A percentile compares a stretch with the other conserved stretches of the same genome.
These are phyloP conservation scores for Perca schrenkii DNA, from an alignment of 2,113 vertebrate genomes.

Conservation along the genomic window DNA sequence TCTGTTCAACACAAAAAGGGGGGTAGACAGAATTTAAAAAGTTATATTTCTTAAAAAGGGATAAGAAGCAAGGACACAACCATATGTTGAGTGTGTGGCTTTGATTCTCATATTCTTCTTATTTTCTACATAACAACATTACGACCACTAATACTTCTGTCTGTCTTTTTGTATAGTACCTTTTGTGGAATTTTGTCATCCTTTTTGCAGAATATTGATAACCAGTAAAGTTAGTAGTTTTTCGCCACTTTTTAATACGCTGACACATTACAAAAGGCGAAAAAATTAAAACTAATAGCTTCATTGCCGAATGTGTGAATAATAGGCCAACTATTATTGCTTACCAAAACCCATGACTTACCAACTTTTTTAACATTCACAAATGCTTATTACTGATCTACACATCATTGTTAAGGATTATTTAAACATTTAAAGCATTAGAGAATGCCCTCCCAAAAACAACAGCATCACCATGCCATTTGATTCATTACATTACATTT, in stretches of 20 bases:
- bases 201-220: not conserved
- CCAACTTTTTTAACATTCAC: not conserved
- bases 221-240: not conserved
- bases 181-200: not conserved
- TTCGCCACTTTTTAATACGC: too few species aligned
- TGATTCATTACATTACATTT: not conserved
- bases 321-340: too few species aligned
- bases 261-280: too few species aligned
- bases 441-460: not conserved
- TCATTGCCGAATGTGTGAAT: not conserved
- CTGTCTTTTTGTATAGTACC: not conserved
- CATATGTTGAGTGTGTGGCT: not conserved
- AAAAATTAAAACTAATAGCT: not conserved
- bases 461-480: not conserved
- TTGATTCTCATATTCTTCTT: not conserved
- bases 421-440: not conserved
- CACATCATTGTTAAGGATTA: not conserved
- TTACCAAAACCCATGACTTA: too few species aligned
- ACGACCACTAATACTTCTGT: not conserved
- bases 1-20: not conserved
- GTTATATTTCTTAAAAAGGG: not conserved
- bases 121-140: not conserved
- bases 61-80: not conserved
- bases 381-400: not conserved
- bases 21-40: not conserved